phyloP scores from a whole-genome alignment of 1,140 invertebrate genomes.

The Zophobas morio region DNA sequence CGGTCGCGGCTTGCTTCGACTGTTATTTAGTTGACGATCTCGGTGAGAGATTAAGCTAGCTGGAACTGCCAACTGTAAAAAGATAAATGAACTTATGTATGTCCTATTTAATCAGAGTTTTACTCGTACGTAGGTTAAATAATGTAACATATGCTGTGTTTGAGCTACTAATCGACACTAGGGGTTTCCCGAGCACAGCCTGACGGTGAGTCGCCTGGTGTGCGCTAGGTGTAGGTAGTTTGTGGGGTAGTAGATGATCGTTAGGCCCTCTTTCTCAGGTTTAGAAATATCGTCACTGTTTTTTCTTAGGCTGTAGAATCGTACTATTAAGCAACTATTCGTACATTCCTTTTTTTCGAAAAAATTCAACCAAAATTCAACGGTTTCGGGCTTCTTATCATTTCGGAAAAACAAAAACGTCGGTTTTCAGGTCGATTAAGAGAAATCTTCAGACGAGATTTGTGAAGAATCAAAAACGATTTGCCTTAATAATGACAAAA shows the following conservation, averaged over 20 bases:
- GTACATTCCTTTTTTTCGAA: conserved; percentile 58
- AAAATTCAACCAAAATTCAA: conserved; percentile 6
- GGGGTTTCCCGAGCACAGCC: conserved; percentile 52
- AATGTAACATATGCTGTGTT: conserved; percentile 60
- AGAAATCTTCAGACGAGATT: neutral
- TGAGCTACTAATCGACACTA: conserved; percentile 60
- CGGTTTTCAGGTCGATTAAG: too few relatives aligned
- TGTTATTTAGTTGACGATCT: conserved; percentile 60
- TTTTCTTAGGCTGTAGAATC: conserved; percentile 50
- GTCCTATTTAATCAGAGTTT: conserved; percentile 62
- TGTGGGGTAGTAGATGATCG: conserved; percentile 58
- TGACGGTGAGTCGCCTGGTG: conserved; percentile 41
- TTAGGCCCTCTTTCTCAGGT: conserved; percentile 66
- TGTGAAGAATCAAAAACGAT: conserved; percentile 51
- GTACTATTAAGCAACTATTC: conserved; percentile 50
- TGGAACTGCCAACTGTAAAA: conserved; percentile 67
- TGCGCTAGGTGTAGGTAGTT: conserved; percentile 53
- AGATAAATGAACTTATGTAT: conserved; percentile 63
- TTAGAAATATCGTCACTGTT: conserved; percentile 62
- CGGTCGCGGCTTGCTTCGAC: conserved; percentile 36
- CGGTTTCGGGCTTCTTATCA: neutral
- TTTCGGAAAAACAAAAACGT: neutral
- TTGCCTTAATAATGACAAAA: conserved; percentile 63
- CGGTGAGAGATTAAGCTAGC: conserved; percentile 64
- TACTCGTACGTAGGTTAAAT: conserved; percentile 62